A percentile compares a stretch with the other conserved stretches of the same genome.
Evolutionary conservation across 2,113 vertebrate genomes (phyloP).

Genomic region (Hemicordylus capensis): DNA sequence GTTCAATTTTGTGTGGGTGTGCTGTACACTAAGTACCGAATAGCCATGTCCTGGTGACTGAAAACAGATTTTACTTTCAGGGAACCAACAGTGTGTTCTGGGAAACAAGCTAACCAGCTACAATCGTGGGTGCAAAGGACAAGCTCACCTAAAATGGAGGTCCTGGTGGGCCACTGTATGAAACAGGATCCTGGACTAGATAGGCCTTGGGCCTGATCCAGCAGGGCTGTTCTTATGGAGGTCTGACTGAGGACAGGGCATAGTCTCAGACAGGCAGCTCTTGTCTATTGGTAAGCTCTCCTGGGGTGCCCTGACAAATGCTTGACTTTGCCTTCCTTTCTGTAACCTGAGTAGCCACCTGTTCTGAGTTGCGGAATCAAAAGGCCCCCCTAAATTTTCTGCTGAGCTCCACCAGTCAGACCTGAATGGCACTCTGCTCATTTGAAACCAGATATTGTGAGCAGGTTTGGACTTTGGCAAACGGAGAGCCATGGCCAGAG

Average conservation of each 20-base stretch:
- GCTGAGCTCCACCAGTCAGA: neutral
- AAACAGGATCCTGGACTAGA: too few relatives aligned
- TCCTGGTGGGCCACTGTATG: too few relatives aligned
- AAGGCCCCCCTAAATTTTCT: neutral
- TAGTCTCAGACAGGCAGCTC: neutral
- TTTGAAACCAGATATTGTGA: neutral
- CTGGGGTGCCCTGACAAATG: neutral
- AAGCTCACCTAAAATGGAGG: conserved; percentile 6
- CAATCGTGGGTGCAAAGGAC: neutral
- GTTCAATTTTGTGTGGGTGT: neutral
- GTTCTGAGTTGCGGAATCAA: neutral
- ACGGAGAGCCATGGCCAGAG: neutral
- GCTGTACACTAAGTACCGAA: neutral
- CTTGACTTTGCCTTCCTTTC: neutral
- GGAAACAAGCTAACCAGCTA: conserved; percentile 2
- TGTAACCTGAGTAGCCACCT: neutral
- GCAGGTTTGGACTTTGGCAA: neutral
- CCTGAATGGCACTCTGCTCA: neutral
- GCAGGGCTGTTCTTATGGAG: too few relatives aligned
- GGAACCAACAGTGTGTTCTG: neutral
- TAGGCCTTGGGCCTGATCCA: too few relatives aligned
- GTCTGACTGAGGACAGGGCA: neutral
- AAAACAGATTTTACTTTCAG: conserved; percentile 19
- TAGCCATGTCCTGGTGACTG: conserved; percentile 7
- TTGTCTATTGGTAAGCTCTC: neutral